Percentiles rank a stretch among this genome's conserved stretches.
phyloP scores from a whole-genome alignment of 2,888 invertebrate species.

The Trachelus tabidus region DNA sequence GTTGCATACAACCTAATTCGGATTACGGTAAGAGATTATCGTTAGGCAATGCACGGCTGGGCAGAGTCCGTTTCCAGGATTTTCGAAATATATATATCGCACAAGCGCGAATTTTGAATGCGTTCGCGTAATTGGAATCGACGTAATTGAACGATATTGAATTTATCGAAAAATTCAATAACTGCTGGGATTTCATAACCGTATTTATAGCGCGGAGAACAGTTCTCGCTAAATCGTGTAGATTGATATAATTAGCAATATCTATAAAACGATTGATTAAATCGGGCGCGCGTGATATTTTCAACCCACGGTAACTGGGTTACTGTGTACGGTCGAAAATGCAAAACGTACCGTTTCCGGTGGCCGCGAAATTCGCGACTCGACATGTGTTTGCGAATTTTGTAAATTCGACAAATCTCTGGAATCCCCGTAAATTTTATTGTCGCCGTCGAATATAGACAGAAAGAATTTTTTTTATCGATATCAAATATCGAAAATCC shows the following conservation, averaged over 20 bases:
- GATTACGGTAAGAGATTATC: conserved; percentile 53
- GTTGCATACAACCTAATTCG: conserved; percentile 45
- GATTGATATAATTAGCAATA: background rate
- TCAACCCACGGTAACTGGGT: background rate
- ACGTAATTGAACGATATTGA: background rate
- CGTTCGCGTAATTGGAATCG: background rate
- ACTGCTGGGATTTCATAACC: background rate
- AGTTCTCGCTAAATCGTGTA: background rate
- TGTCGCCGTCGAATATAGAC: background rate
- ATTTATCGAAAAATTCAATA: background rate
- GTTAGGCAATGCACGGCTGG: conserved; percentile 1
- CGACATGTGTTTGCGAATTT: background rate
- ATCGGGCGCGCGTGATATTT: background rate
- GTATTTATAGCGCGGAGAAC: background rate
- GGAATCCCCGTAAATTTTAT: background rate
- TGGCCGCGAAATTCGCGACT: background rate
- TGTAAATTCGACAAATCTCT: background rate
- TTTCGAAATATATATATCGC: background rate
- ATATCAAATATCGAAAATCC: background rate
- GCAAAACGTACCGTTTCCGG: background rate
- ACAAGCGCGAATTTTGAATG: background rate
- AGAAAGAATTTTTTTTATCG: background rate
- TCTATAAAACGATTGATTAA: background rate
- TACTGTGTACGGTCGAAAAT: background rate
- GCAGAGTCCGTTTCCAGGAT: background rate